Percentiles rank a stretch among this genome's conserved stretches.
phyloP scores from a whole-genome alignment of 2,888 invertebrate species.

The Phengaris arion region DNA sequence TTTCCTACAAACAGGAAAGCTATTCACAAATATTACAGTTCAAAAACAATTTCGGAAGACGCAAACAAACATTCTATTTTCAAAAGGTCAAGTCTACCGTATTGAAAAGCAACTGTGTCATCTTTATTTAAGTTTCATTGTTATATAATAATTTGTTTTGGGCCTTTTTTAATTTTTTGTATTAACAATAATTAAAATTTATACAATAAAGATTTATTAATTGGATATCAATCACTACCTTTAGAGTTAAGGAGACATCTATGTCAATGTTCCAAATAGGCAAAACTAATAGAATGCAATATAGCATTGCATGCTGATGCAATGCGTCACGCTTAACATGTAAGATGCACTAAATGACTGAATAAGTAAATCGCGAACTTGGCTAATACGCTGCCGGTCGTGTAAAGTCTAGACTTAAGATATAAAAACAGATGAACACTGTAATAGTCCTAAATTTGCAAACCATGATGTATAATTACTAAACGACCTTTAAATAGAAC shows the following conservation, averaged over 20 bases:
- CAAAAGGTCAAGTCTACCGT: neutral
- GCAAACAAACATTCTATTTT: slow-evolving; percentile 15
- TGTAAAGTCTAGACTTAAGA: neutral
- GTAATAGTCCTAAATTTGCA: no score
- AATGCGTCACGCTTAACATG: no score
- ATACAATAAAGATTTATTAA: no score
- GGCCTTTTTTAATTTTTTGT: neutral
- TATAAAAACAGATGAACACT: neutral
- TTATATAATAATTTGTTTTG: neutral
- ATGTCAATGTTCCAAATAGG: no score
- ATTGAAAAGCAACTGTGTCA: slow-evolving; percentile 2
- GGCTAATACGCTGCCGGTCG: neutral
- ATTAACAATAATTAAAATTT: neutral
- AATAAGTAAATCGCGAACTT: no score
- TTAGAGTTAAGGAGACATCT: no score
- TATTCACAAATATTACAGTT: slow-evolving; percentile 6
- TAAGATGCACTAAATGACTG: no score
- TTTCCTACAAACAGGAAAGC: slow-evolving; percentile 3
- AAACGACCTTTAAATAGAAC: no score
- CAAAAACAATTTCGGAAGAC: neutral
- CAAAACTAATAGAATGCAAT: no score
- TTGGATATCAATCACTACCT: no score
- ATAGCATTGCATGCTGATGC: no score
- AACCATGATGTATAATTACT: no score
- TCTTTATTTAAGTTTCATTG: neutral